These are phyloP conservation scores for Cephus pulcher DNA, from an alignment of 2,888 invertebrate species.

Conservation along the genomic window DNA sequence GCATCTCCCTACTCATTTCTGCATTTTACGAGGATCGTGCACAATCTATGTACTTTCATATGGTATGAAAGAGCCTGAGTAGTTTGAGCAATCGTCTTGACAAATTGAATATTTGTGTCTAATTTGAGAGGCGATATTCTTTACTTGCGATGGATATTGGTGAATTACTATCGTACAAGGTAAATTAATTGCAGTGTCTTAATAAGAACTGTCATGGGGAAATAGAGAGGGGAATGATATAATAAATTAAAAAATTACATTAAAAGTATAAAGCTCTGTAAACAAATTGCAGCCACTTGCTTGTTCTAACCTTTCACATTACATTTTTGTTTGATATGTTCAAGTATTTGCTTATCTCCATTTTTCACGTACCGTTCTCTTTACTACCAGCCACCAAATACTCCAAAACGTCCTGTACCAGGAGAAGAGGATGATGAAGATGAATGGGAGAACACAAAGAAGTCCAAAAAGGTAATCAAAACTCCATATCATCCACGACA, in stretches of 20 bases:
- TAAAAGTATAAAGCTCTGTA: slow-evolving; percentile 2
- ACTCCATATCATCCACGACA: slow-evolving; percentile 67
- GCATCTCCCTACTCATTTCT: too few species aligned
- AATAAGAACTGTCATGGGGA: not conserved
- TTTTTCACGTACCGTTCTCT: not conserved
- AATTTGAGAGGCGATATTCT: not conserved
- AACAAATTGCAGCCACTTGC: not conserved
- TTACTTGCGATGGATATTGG: slow-evolving; percentile 63
- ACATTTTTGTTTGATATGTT: not conserved
- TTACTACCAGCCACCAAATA: slow-evolving; percentile 78
- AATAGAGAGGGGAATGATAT: too few species aligned
- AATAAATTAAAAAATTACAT: not conserved
- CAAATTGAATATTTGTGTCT: too few species aligned
- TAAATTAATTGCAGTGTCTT: slow-evolving; percentile 33
- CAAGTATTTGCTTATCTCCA: slow-evolving; percentile 2
- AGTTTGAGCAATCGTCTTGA: too few species aligned
- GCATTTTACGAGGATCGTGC: too few species aligned
- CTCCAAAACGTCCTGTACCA: slow-evolving; percentile 77
- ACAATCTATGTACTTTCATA: too few species aligned
- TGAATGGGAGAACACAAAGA: slow-evolving; percentile 73
- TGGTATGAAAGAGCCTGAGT: too few species aligned
- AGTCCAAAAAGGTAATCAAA: slow-evolving; percentile 67
- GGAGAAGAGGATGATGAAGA: slow-evolving; percentile 78
- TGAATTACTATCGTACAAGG: slow-evolving; percentile 67
- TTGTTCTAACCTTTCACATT: not conserved